Conservation (phyloP, 2,888 invertebrate species). For the Balanococcus diminutus region DNA sequence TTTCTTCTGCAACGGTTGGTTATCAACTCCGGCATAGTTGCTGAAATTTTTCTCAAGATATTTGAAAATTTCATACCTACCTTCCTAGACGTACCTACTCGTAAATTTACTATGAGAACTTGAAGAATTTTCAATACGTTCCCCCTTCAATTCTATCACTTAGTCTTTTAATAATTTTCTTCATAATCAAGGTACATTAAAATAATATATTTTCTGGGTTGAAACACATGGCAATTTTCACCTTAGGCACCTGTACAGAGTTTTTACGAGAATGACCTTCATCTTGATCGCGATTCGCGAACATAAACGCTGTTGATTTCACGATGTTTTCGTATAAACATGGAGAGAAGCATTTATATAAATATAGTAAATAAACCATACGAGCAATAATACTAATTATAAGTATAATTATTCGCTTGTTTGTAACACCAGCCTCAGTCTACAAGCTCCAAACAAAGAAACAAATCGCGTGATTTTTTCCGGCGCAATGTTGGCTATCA, state of each 20-base stretch:
- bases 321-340: not conserved
- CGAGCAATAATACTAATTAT: not conserved
- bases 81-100: too few species aligned
- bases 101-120: too few species aligned
- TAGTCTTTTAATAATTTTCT: too few species aligned
- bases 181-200: too few species aligned
- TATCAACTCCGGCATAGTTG: not conserved
- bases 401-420: conserved; percentile 2
- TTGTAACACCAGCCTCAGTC: not conserved
- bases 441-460: not conserved
- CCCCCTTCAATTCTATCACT: too few species aligned
- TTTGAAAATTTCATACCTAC: not conserved
- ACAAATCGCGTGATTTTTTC: not conserved
- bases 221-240: not conserved
- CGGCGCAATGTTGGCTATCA: not conserved
- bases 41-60: not conserved
- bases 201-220: not conserved
- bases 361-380: not conserved
- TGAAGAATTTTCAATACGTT: too few species aligned
- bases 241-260: not conserved
- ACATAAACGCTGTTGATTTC: not conserved
- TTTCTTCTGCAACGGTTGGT: not conserved
- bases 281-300: not conserved
- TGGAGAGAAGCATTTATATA: not conserved
- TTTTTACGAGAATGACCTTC: not conserved